Evolutionary conservation across 2,888 invertebrate genomes (phyloP).

Genomic region (Tachina lurida): DNA sequence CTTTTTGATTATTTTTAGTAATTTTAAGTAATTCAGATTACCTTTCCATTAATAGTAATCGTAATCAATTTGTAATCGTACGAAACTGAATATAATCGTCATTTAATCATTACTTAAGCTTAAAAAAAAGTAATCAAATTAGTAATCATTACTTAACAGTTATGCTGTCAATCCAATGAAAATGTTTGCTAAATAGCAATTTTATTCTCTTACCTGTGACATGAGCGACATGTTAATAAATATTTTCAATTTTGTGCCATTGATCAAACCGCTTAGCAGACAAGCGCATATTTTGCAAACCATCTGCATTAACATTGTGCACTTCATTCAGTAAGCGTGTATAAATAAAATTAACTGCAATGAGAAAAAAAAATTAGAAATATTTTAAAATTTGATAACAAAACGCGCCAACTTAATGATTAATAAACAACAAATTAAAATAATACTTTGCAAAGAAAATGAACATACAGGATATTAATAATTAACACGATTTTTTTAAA

Average conservation of each 20-base stretch:
- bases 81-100: too few species aligned
- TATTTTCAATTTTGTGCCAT: slow-evolving; percentile 32
- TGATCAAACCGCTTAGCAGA: slow-evolving; percentile 47
- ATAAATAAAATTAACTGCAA: slow-evolving; percentile 42
- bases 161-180: neutral
- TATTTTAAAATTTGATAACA: slow-evolving; percentile 12
- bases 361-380: slow-evolving; percentile 11
- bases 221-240: slow-evolving; percentile 32
- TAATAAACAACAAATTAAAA: neutral
- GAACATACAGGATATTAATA: slow-evolving; percentile 55
- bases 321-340: slow-evolving; percentile 36
- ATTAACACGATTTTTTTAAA: slow-evolving; percentile 64
- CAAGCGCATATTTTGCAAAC: slow-evolving; percentile 59
- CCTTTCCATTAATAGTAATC: too few species aligned
- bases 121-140: too few species aligned
- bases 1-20: too few species aligned
- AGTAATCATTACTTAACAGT: too few species aligned
- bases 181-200: neutral
- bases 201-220: slow-evolving; percentile 53
- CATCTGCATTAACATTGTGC: slow-evolving; percentile 56
- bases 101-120: too few species aligned
- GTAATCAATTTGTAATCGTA: too few species aligned
- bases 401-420: neutral
- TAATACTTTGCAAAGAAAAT: neutral
- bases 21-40: too few species aligned